phyloP scores from a whole-genome alignment of 2,888 invertebrate genomes.

The Amphipyra tragopoginis region DNA sequence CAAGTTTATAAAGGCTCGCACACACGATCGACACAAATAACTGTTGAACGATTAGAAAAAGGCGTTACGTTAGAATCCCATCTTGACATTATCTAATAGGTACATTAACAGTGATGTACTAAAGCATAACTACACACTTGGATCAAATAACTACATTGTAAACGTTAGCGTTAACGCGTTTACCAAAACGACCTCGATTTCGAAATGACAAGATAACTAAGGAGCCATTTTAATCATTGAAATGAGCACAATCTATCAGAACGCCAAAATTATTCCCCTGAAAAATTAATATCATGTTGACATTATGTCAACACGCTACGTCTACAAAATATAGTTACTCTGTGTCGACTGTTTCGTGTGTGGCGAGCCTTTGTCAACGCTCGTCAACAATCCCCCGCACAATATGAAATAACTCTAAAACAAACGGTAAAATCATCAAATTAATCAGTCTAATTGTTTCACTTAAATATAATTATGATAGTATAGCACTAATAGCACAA shows the following conservation, averaged over 20 bases:
- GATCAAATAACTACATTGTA: background rate
- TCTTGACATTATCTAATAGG: no score
- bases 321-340: no score
- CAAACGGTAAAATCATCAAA: slow-evolving; percentile 70
- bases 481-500: slow-evolving; percentile 17
- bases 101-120: no score
- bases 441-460: slow-evolving; percentile 80
- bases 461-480: slow-evolving; percentile 70
- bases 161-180: background rate
- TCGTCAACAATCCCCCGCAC: slow-evolving; percentile 4
- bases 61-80: no score
- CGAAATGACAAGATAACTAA: no score
- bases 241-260: no score
- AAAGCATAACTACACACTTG: background rate
- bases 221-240: no score
- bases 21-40: background rate
- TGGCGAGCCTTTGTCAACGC: background rate
- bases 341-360: no score
- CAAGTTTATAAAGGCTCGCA: background rate
- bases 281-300: no score
- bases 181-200: background rate
- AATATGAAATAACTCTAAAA: slow-evolving; percentile 42
- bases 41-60: no score
- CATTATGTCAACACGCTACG: no score
- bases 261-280: no score